These are phyloP conservation scores for Chlorodrepanis virens DNA, from an alignment of 2,113 vertebrate species.

Conservation along the genomic window DNA sequence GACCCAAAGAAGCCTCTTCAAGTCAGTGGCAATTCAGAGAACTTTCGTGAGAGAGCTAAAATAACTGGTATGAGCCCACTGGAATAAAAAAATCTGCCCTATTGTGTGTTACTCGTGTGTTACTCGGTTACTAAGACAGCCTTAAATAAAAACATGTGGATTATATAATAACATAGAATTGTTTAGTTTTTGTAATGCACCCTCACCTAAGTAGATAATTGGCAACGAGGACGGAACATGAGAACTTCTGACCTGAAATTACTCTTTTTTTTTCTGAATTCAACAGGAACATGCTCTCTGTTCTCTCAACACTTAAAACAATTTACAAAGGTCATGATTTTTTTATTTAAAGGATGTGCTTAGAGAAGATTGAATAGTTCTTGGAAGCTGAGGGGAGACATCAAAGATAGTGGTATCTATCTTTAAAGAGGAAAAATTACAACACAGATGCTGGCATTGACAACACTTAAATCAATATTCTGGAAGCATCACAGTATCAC, in stretches of 20 bases:
- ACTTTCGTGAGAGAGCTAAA: not conserved
- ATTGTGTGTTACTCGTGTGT: not conserved
- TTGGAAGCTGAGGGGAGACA: not conserved
- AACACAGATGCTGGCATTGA: not conserved
- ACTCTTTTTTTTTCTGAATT: not conserved
- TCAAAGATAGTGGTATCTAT: not conserved
- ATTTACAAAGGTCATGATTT: not conserved
- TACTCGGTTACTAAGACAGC: not conserved
- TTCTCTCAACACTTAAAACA: not conserved
- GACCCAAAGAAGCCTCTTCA: not conserved
- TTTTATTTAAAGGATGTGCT: not conserved
- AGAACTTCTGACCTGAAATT: slow-evolving; percentile 39
- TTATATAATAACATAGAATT: not conserved
- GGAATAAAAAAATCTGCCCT: not conserved
- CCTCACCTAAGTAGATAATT: slow-evolving; percentile 15
- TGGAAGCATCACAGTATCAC: not conserved
- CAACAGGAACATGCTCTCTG: not conserved
- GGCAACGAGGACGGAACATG: not conserved
- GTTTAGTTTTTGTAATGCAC: not conserved
- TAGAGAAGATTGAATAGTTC: not conserved
- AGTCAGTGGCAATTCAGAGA: not conserved
- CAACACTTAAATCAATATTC: not conserved
- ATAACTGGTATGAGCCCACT: not conserved
- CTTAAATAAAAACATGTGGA: slow-evolving; percentile 18
- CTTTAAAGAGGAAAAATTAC: not conserved